Conservation (phyloP, 2,797 vertebrate species). For the Otolemur crassicaudatus region DNA sequence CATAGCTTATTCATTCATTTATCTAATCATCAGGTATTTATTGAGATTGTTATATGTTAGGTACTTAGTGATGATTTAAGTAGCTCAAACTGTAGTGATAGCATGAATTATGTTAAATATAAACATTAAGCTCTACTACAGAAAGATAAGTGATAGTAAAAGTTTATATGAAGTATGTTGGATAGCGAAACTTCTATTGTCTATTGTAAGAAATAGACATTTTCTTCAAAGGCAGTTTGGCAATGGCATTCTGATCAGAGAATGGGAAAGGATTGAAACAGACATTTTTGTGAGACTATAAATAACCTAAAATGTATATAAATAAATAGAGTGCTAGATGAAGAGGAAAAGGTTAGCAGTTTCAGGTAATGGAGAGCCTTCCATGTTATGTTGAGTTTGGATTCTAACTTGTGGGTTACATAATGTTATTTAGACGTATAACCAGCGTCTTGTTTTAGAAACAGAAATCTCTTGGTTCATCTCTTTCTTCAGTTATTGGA, state of each 20-base stretch:
- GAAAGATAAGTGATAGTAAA: background rate
- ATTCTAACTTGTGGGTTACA: background rate
- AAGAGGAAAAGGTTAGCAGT: background rate
- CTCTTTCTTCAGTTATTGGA: background rate
- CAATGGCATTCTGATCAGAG: background rate
- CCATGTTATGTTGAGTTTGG: background rate
- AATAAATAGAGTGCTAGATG: background rate
- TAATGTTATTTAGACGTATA: background rate
- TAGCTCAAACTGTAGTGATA: background rate
- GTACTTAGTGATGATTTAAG: background rate
- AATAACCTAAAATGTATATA: background rate
- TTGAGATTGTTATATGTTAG: background rate
- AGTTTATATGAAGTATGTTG: background rate
- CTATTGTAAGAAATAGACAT: background rate
- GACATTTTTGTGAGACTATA: background rate
- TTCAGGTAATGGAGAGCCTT: background rate
- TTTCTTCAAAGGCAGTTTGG: background rate
- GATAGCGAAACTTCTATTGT: background rate
- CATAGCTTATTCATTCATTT: background rate
- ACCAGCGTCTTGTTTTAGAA: background rate
- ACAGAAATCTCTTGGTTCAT: background rate
- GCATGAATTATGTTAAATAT: background rate
- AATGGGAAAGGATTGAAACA: background rate
- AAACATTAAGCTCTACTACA: background rate
- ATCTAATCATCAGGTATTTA: conserved; percentile 7